Conservation (phyloP, 2,888 invertebrate species). For the Sarcophaga subvicina region DNA sequence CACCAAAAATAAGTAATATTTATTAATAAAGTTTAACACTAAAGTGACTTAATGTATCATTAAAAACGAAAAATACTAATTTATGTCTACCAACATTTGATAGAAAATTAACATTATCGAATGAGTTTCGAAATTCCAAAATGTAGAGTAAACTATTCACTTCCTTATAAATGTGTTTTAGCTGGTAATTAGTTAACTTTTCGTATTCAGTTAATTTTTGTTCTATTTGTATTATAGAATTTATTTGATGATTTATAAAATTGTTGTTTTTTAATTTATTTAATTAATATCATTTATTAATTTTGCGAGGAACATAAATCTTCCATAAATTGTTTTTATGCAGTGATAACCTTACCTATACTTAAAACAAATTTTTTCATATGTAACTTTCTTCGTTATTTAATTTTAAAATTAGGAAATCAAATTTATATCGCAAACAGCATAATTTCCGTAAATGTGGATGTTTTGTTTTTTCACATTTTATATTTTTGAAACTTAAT, state of each 20-base stretch:
- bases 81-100: conserved; percentile 47
- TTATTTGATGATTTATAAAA: not conserved
- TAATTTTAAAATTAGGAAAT: no score
- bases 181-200: not conserved
- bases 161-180: conserved; percentile 14
- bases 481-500: no score
- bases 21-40: conserved; percentile 56
- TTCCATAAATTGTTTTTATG: no score
- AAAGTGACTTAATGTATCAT: conserved; percentile 57
- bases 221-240: not conserved
- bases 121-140: not conserved
- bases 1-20: conserved; percentile 79
- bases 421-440: no score
- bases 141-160: conserved; percentile 43
- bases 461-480: no score
- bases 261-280: not conserved
- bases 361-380: no score
- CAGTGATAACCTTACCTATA: no score
- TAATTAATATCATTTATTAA: no score
- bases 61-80: conserved; percentile 31
- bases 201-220: not conserved
- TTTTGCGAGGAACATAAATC: no score
- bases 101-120: conserved; percentile 14
- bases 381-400: no score
- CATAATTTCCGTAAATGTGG: no score